Conservation (phyloP, 2,888 invertebrate species). For the Amblyjoppa proteus region DNA sequence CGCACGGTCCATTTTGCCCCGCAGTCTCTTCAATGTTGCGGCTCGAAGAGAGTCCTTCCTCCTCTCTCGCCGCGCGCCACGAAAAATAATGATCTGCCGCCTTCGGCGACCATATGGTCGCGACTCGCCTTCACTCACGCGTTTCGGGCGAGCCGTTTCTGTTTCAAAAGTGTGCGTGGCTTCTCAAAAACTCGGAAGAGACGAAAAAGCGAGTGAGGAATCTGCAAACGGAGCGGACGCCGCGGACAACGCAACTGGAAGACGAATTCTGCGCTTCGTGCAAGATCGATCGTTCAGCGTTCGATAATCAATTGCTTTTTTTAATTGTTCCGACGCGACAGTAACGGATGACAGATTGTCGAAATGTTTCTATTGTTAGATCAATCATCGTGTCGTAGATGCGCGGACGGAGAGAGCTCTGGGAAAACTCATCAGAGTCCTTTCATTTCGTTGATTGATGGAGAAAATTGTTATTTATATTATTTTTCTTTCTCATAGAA, state of each 20-base stretch:
- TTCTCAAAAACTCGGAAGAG: background rate
- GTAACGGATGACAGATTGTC: constrained; percentile 31
- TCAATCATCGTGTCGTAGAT: constrained; percentile 5
- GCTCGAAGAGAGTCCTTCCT: constrained; percentile 20
- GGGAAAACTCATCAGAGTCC: constrained; percentile 11
- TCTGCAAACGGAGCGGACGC: background rate
- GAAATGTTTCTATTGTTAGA: constrained; percentile 27
- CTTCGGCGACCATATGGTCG: constrained; percentile 84
- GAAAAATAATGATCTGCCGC: constrained; percentile 81
- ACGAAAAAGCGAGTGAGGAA: constrained; percentile 41
- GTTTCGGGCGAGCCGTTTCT: constrained; percentile 15
- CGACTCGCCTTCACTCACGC: constrained; percentile 57
- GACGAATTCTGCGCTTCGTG: constrained; percentile 58
- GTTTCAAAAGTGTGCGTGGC: background rate
- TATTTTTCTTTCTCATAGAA: too few species aligned
- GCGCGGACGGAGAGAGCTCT: background rate
- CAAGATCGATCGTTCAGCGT: constrained; percentile 70
- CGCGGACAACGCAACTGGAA: constrained; percentile 24
- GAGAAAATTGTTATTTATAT: background rate
- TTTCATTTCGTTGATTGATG: background rate
- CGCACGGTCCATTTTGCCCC: too few species aligned
- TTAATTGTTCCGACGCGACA: constrained; percentile 25
- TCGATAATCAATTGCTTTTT: constrained; percentile 27
- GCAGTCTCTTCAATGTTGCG: too few species aligned
- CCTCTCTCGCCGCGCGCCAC: constrained; percentile 57